Evolutionary conservation across 2,888 invertebrate species (phyloP), one percentile per base, ranked within the genome.

Genomic region (Loripinus fragilis): DNA sequence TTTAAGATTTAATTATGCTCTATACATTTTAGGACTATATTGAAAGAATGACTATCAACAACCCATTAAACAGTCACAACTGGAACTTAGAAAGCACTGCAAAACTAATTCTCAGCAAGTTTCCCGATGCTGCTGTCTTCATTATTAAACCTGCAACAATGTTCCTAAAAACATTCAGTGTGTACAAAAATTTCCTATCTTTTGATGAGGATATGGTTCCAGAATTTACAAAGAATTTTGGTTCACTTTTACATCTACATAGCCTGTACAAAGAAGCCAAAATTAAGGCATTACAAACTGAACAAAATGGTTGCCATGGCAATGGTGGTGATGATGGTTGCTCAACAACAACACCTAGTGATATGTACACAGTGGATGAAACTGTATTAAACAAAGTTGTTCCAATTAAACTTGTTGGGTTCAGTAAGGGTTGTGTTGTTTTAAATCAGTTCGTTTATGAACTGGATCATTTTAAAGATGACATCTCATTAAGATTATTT

Each of bases 401-500:
- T 38, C 67, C 67, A 10, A 10, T 67, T 15, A 67, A 67, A 42
- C 66, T 97, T 85, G 95, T 97, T 78, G 98, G 97, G 1, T 98
- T 98, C 94, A 98, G 98, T 94, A 98, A 98, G 95, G 98, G 98
- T 77, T 97, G 97, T 94, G 97, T 97, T 77, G 98, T 98, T 79
- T 95, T 98, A 89, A 98, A 98, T 95, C 98, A 98, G 95, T 95
- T 98, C 86, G 95, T 98, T 71, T 96, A 97, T 92, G 98, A 98
- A 94, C 96, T 97, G 93, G 96, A 96, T 25, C 48, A 66, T n/a
- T 80, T 81, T 2, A 52, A 78, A 8, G 55, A 79, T 28, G 74
- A 84, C 25, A 72, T 73, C 20, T 83, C 89, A 8, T 74, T 70
- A 95, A 96, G 0, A 95, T 68, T 69, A 0, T 93, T 94, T 76